phyloP scores from a whole-genome alignment of 2,888 invertebrate genomes.

The Reticulitermes lucifugus region DNA sequence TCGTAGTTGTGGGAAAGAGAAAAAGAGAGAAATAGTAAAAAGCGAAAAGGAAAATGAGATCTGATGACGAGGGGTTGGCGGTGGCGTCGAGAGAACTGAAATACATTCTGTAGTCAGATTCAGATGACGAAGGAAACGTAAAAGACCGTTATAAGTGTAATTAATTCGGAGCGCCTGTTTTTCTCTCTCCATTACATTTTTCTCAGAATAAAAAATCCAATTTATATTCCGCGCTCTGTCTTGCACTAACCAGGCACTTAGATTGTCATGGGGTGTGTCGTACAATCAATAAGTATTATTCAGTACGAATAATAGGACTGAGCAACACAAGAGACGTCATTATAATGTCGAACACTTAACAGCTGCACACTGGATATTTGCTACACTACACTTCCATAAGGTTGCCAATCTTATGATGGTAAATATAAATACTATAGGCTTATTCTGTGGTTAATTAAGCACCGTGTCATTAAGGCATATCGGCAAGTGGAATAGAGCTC shows the following conservation, averaged over 20 bases:
- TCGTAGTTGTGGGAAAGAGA: neutral
- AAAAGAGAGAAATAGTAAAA: neutral
- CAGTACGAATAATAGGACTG: neutral
- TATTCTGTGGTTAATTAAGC: too few species aligned
- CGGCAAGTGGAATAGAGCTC: too few species aligned
- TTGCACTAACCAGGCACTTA: neutral
- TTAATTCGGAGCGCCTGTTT: conserved; percentile 26
- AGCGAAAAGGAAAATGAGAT: neutral
- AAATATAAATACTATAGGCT: too few species aligned
- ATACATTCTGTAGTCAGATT: conserved; percentile 28
- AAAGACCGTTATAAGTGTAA: conserved; percentile 23
- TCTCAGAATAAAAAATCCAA: conserved; percentile 15
- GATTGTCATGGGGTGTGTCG: neutral
- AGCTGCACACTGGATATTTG: too few species aligned
- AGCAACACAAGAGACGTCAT: too few species aligned
- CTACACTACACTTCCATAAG: too few species aligned
- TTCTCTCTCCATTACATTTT: conserved; percentile 12
- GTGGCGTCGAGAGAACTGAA: conserved; percentile 18
- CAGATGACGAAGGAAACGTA: conserved; percentile 32
- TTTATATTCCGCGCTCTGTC: neutral
- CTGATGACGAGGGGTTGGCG: neutral
- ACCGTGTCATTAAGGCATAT: too few species aligned
- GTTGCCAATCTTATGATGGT: too few species aligned
- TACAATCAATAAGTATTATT: neutral
- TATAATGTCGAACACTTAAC: too few species aligned